phyloP scores from a whole-genome alignment of 1,140 invertebrate genomes.

The Drosophila setifemur region DNA sequence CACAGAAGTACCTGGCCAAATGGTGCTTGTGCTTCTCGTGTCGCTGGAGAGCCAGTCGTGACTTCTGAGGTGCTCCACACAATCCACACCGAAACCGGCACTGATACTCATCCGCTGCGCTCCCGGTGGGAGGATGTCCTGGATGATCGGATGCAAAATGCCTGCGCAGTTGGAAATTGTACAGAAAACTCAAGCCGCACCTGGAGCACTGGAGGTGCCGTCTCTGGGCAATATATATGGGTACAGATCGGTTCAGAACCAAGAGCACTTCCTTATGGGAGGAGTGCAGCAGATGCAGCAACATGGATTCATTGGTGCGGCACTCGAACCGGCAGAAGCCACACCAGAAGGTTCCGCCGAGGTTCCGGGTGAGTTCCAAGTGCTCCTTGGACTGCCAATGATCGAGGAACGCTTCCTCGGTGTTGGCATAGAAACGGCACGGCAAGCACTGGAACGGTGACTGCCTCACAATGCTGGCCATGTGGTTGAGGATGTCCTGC shows the following conservation, averaged over 20 bases:
- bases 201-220: conserved; percentile 73
- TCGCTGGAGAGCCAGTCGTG: conserved; percentile 86
- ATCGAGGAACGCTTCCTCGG: conserved; percentile 84
- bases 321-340: conserved; percentile 89
- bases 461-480: conserved; percentile 89
- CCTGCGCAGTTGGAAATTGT: conserved; percentile 87
- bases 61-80: conserved; percentile 85
- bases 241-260: conserved; percentile 90
- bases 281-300: conserved; percentile 86
- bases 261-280: conserved; percentile 88
- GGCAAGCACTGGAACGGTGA: conserved; percentile 92
- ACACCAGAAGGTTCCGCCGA: conserved; percentile 87
- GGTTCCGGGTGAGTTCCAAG: conserved; percentile 63
- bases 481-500: conserved; percentile 88
- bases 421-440: conserved; percentile 93
- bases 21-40: conserved; percentile 85
- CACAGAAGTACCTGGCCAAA: conserved; percentile 86
- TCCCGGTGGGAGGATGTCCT: conserved; percentile 46
- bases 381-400: conserved; percentile 90
- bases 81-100: conserved; percentile 85
- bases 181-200: conserved; percentile 86
- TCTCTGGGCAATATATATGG: conserved; percentile 89
- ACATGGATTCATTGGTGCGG: conserved; percentile 86
- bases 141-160: conserved; percentile 84
- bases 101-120: conserved; percentile 87